Conservation (phyloP, 2,797 vertebrate genomes). For the Mus spretus region DNA sequence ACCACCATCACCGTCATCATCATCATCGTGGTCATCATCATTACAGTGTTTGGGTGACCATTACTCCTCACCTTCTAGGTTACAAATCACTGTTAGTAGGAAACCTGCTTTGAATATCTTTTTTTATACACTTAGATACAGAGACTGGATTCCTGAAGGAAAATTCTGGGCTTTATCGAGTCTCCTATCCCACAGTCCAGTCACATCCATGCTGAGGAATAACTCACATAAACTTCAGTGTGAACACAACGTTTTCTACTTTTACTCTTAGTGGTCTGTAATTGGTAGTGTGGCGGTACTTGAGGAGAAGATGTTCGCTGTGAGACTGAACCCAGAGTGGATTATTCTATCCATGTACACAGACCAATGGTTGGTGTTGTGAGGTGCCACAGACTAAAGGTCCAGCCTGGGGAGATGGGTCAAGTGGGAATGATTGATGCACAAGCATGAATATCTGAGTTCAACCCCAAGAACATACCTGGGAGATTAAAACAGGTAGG, state of each 20-base stretch:
- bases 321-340: background rate
- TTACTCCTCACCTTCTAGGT: background rate
- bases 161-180: background rate
- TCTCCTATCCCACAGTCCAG: background rate
- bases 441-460: background rate
- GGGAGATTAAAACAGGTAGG: background rate
- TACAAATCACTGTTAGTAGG: background rate
- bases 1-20: background rate
- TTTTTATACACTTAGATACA: background rate
- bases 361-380: background rate
- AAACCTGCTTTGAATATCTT: background rate
- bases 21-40: fast-evolving
- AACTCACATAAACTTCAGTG: background rate
- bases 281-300: background rate
- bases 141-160: background rate
- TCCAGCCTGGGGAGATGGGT: background rate
- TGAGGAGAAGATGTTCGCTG: background rate
- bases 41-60: background rate
- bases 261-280: slow-evolving; percentile 56
- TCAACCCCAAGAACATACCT: background rate
- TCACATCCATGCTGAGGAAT: fast-evolving
- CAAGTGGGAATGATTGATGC: too few relatives aligned
- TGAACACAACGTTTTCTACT: slow-evolving; percentile 75
- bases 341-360: background rate
- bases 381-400: fast-evolving